Conservation (phyloP, 2,888 invertebrate species). For the Pediacus dermestoides region DNA sequence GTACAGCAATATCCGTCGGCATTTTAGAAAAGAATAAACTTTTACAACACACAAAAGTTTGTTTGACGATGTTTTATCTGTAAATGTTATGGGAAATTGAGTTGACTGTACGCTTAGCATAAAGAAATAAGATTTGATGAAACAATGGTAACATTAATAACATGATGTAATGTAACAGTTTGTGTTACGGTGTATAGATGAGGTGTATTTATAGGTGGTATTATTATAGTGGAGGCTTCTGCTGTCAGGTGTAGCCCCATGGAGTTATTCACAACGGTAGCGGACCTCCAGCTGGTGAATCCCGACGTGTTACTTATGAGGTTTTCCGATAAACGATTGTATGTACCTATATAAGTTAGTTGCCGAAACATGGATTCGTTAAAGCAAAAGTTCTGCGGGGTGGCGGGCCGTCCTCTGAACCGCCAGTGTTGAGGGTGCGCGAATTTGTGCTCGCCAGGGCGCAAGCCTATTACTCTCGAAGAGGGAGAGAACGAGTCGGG, state of each 20-base stretch:
- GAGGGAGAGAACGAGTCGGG: constrained; percentile 43
- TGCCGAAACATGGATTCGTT: constrained; percentile 33
- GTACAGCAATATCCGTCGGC: too few species aligned
- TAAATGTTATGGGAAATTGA: too few species aligned
- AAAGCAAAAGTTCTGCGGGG: constrained; percentile 33
- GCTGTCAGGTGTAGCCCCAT: constrained; percentile 19
- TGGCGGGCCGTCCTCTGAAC: constrained; percentile 22
- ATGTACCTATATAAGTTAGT: constrained; percentile 30
- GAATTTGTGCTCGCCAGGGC: constrained; percentile 40
- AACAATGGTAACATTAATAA: too few species aligned
- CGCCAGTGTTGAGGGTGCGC: constrained; percentile 37
- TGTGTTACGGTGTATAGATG: too few species aligned
- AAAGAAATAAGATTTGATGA: too few species aligned
- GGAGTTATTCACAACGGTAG: constrained; percentile 18
- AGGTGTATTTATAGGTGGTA: too few species aligned
- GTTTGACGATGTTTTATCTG: too few species aligned
- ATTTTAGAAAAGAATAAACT: too few species aligned
- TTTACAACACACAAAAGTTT: too few species aligned
- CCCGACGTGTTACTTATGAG: constrained; percentile 31
- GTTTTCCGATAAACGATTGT: constrained; percentile 29
- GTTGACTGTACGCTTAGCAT: too few species aligned
- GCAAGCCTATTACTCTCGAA: constrained; percentile 44
- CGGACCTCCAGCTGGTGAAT: constrained; percentile 20
- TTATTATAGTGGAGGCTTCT: too few species aligned
- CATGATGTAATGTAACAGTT: too few species aligned